These are phyloP conservation scores for Hirtodrosophila trivittata DNA, from an alignment of 2,888 invertebrate genomes.

Conservation along the genomic window DNA sequence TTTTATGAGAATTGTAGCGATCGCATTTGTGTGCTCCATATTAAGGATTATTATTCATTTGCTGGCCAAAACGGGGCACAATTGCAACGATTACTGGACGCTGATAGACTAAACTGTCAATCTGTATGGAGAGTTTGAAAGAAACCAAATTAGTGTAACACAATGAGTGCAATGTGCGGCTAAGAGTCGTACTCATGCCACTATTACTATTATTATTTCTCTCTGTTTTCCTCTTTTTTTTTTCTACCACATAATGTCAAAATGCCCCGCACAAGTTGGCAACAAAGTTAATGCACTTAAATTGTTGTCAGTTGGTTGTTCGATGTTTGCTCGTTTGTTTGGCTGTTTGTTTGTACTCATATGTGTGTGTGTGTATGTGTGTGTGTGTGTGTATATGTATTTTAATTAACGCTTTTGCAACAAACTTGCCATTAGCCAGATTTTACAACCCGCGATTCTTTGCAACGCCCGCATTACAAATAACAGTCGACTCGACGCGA, in stretches of 20 bases:
- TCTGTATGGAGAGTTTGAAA: constrained; percentile 21
- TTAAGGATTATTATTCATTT: constrained; percentile 75
- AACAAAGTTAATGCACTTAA: constrained; percentile 63
- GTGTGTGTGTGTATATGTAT: constrained; percentile 19
- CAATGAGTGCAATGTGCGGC: constrained; percentile 52
- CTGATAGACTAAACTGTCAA: constrained; percentile 75
- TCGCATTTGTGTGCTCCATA: constrained; percentile 72
- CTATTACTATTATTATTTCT: background rate
- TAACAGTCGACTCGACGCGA: constrained; percentile 56
- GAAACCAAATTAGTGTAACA: constrained; percentile 71
- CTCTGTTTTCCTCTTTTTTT: constrained; percentile 6
- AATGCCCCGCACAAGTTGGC: constrained; percentile 49
- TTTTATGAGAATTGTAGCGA: constrained; percentile 74
- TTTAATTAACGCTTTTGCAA: constrained; percentile 76
- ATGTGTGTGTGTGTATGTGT: constrained; percentile 24
- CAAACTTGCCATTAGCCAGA: constrained; percentile 79
- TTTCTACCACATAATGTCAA: constrained; percentile 37
- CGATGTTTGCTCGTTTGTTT: constrained; percentile 13
- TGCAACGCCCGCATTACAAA: constrained; percentile 77
- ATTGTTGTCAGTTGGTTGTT: constrained; percentile 21
- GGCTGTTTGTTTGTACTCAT: constrained; percentile 24
- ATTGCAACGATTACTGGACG: constrained; percentile 62
- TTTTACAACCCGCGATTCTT: constrained; percentile 76
- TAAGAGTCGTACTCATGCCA: background rate
- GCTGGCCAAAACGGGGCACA: constrained; percentile 68